Percentiles rank a stretch among this genome's conserved stretches.
Evolutionary conservation across 2,113 vertebrate genomes (phyloP).

Genomic region (Pollachius pollachius): DNA sequence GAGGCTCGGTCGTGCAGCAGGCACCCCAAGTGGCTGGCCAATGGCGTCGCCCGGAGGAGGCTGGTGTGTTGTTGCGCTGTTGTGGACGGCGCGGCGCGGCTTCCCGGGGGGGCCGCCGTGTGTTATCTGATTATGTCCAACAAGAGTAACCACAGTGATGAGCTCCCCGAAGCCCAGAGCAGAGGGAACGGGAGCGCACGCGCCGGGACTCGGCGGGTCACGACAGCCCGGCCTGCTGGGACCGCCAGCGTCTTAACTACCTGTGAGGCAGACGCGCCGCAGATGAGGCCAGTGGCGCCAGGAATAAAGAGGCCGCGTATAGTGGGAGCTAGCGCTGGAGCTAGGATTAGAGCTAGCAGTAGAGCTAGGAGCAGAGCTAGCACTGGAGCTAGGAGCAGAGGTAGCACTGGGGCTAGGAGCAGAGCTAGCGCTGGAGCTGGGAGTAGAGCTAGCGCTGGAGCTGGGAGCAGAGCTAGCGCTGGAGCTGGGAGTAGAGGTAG

Average conservation of each 20-base stretch:
- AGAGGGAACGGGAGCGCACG: slow-evolving; percentile 42
- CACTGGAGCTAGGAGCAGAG: too few relatives aligned
- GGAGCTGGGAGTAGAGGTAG: neutral
- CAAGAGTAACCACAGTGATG: slow-evolving; percentile 57
- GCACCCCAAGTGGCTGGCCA: too few relatives aligned
- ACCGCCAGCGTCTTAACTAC: slow-evolving; percentile 52
- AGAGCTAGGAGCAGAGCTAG: too few relatives aligned
- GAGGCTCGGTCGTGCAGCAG: too few relatives aligned
- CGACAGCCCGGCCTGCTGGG: slow-evolving; percentile 38
- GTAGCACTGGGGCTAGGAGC: too few relatives aligned
- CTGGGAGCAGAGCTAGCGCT: too few relatives aligned
- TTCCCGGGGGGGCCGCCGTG: neutral
- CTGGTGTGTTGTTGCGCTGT: too few relatives aligned
- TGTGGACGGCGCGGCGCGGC: too few relatives aligned
- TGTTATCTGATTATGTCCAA: slow-evolving; percentile 40
- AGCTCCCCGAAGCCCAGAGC: slow-evolving; percentile 42
- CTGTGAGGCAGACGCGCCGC: neutral
- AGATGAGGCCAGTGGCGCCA: slow-evolving; percentile 3
- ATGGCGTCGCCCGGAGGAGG: too few relatives aligned
- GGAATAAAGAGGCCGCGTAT: neutral
- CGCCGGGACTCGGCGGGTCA: neutral
- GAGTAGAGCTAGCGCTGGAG: too few relatives aligned
- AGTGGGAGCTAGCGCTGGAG: neutral
- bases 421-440: too few relatives aligned
- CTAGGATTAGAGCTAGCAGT: too few relatives aligned